Evolutionary conservation across 2,888 invertebrate genomes (phyloP), one percentile per base, ranked within the genome.

Genomic region (Kuschelorhynchus macadamiae): DNA sequence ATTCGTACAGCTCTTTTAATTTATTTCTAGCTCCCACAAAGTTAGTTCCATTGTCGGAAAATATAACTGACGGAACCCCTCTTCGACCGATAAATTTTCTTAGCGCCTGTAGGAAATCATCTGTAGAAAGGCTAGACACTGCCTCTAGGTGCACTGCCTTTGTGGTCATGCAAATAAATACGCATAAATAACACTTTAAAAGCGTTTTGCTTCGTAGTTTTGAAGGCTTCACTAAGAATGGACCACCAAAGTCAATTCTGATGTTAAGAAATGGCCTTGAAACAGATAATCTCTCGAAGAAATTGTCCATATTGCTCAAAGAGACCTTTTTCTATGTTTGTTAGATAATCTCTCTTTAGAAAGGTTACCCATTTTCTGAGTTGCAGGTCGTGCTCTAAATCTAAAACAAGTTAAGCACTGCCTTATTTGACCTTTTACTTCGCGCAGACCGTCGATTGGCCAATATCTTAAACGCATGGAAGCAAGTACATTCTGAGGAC

Each of bases 121-220:
- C 66, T 5, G 72, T 71, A 5, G 73, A 57, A 5, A 77, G 50
- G 33, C 71, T 71, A 0, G 70, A 62, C 0, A 76, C 76, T 0
- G 73, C 18, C 59, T 78, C 78, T 11, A 78, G 12, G 67, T 78
- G 76, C 0, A 75, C 56, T 0, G 77, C 78, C 20, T 70, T 72
- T 7, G 71, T 72, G 3, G 55, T 12, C 20, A 76, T 71, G 63
- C 75, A 76, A 12, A 74, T 60, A 53, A 75, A 74, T 2, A 76
- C 4, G 12, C 52, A 44, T 1, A 74, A 53, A 33, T 72, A 77
- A 21, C 39, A 44, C 57, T 77, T 76, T 7, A 20, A 18, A 7
- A 18, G 16, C 50, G 70, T 73, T 42, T 39, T 36, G 16, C 71
- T 70, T 16, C 74, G 53, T 17, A 68, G 64, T 61, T 63, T 67